Conservation (phyloP, 2,888 invertebrate genomes). For the Calameuta pallipes region DNA sequence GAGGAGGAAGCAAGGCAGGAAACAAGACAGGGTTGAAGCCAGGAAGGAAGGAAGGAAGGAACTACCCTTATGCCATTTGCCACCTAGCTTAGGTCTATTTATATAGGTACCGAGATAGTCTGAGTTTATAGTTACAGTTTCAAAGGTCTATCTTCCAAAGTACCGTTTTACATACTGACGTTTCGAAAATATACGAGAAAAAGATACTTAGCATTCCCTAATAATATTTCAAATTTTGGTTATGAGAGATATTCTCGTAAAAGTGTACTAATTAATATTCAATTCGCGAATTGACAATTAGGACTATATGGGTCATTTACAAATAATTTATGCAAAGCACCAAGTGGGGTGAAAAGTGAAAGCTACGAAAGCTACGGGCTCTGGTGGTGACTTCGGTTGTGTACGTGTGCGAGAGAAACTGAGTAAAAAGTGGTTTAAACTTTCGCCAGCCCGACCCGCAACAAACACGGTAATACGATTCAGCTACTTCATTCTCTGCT, state of each 20-base stretch:
- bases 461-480: slow-evolving; percentile 18
- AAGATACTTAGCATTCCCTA: not conserved
- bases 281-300: not conserved
- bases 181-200: not conserved
- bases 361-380: not conserved
- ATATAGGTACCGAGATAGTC: slow-evolving; percentile 27
- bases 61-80: slow-evolving; percentile 43
- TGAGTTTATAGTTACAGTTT: slow-evolving; percentile 27
- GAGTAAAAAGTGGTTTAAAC: slow-evolving; percentile 17
- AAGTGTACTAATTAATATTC: not conserved
- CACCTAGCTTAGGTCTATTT: slow-evolving; percentile 46
- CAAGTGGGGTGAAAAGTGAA: not conserved
- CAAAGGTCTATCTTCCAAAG: slow-evolving; percentile 8
- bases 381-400: not conserved
- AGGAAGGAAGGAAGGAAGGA: slow-evolving; percentile 30
- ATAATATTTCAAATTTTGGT: not conserved
- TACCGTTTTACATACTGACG: not conserved
- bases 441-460: slow-evolving; percentile 17
- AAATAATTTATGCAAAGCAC: not conserved
- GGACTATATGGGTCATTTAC: not conserved
- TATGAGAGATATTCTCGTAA: not conserved
- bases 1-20: not conserved
- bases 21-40: not conserved
- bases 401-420: not conserved
- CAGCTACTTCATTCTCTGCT: slow-evolving; percentile 15